Evolutionary conservation across 2,888 invertebrate genomes (phyloP).

Genomic region (Notodonta ziczac): DNA sequence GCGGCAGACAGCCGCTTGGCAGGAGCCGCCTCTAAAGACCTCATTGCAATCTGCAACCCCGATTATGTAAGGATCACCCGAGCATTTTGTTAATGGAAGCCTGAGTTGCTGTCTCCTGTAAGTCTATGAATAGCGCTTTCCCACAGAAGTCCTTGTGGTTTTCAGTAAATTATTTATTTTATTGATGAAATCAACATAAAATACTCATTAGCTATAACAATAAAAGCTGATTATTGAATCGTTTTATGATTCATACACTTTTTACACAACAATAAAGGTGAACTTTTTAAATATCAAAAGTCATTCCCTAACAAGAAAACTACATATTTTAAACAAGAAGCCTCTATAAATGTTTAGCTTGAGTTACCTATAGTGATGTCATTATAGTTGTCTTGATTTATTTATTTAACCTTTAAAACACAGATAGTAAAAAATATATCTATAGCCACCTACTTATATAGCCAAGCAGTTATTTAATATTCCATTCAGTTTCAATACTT

Average conservation of each 20-base stretch:
- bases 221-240: too few relatives aligned
- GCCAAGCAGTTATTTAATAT: background rate
- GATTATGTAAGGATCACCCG: background rate
- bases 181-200: too few relatives aligned
- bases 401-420: background rate
- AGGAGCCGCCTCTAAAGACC: constrained; percentile 6
- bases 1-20: background rate
- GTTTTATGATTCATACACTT: background rate
- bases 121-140: too few relatives aligned
- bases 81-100: background rate
- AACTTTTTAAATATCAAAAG: background rate
- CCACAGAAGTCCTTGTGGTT: too few relatives aligned
- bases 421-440: background rate
- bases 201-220: too few relatives aligned
- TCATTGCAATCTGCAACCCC: background rate
- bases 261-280: background rate
- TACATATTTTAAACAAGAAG: background rate
- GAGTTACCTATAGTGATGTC: background rate
- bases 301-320: background rate
- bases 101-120: background rate
- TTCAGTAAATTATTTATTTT: too few relatives aligned
- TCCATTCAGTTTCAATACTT: background rate
- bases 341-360: background rate
- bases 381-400: background rate
- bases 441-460: background rate